These are phyloP conservation scores for Acheta domesticus DNA, from an alignment of 2,888 invertebrate species.

Conservation along the genomic window DNA sequence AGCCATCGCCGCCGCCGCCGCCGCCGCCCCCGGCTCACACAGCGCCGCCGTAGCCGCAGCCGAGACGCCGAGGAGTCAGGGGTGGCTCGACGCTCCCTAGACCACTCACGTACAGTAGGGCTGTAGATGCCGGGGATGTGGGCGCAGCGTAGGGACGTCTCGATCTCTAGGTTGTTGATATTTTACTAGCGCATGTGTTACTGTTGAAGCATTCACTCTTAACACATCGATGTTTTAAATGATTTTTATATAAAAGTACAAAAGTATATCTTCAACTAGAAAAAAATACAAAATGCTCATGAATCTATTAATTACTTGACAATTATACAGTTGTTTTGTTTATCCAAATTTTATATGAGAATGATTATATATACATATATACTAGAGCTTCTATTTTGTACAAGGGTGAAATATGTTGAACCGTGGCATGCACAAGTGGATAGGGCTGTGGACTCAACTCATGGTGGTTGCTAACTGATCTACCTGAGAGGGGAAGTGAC, in stretches of 20 bases:
- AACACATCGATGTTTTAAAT: constrained; percentile 18
- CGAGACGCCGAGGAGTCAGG: not conserved
- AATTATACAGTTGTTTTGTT: constrained; percentile 18
- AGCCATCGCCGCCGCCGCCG: not conserved
- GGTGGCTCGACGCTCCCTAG: not conserved
- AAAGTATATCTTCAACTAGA: constrained; percentile 18
- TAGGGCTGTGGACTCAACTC: not conserved
- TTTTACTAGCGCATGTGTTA: constrained; percentile 18
- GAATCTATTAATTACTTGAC: constrained; percentile 18
- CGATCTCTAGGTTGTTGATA: constrained; percentile 18
- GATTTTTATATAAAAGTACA: constrained; percentile 18
- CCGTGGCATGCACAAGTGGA: not conserved
- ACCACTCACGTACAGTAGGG: not conserved
- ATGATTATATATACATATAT: constrained; percentile 20
- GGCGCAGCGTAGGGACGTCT: not conserved
- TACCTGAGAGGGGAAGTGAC: not conserved
- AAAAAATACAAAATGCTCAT: constrained; percentile 1
- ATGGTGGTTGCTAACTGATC: not conserved
- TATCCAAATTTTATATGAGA: not conserved
- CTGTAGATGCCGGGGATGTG: not conserved
- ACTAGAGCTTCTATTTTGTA: constrained; percentile 1
- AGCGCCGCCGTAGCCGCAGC: not conserved
- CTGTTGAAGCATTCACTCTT: constrained; percentile 18
- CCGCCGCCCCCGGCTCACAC: not conserved
- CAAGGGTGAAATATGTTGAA: constrained; percentile 20